These are phyloP conservation scores for Drosophila phalerata DNA, from an alignment of 2,888 invertebrate genomes.

Conservation along the genomic window DNA sequence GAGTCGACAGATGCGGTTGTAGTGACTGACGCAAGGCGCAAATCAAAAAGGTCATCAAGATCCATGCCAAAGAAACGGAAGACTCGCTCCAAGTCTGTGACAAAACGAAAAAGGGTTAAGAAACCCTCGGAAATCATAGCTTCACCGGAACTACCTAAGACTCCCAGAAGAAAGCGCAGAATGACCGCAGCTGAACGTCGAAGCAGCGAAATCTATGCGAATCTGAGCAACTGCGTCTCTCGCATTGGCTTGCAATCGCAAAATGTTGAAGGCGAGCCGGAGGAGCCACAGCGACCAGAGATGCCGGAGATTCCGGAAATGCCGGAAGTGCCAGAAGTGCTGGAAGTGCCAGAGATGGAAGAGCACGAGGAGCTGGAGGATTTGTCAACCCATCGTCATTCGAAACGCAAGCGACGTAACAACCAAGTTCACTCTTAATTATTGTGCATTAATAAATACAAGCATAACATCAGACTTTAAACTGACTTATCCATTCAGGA, in stretches of 20 bases:
- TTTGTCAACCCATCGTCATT: neutral
- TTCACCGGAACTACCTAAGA: neutral
- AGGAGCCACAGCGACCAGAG: neutral
- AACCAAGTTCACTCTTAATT: neutral
- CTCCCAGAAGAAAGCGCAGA: neutral
- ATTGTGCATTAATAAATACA: neutral
- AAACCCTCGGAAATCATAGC: neutral
- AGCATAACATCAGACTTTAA: neutral
- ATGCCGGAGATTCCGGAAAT: no score
- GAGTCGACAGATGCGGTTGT: neutral
- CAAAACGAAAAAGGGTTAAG: neutral
- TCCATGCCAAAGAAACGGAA: neutral
- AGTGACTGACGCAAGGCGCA: neutral
- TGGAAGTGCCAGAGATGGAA: no score
- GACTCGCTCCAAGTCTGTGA: neutral
- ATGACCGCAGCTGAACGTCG: neutral
- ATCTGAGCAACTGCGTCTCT: neutral
- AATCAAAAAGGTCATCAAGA: neutral
- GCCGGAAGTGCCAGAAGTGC: no score
- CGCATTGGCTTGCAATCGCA: neutral
- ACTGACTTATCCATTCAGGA: constrained; percentile 7
- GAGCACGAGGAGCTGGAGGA: neutral
- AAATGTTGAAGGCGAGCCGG: neutral
- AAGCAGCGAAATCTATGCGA: neutral
- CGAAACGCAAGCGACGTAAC: neutral